These are phyloP conservation scores for Patella ulyssiponensis DNA, from an alignment of 2,888 invertebrate species.

Conservation along the genomic window DNA sequence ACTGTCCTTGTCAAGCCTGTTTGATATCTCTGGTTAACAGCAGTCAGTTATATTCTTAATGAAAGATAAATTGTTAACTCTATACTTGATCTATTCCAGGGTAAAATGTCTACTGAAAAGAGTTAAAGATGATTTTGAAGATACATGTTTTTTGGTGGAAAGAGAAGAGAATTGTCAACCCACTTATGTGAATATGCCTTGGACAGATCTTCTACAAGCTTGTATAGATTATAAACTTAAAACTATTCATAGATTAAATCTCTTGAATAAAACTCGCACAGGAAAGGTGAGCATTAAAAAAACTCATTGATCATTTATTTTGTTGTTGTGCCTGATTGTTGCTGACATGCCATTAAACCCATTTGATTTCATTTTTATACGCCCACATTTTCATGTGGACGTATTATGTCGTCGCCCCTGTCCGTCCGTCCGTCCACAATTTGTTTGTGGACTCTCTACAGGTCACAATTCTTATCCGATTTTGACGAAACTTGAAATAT, in stretches of 20 bases:
- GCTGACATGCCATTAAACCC: too few relatives aligned
- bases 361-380: too few relatives aligned
- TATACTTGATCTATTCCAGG: slow-evolving; percentile 34
- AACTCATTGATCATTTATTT: too few relatives aligned
- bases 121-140: slow-evolving; percentile 53
- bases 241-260: slow-evolving; percentile 10
- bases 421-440: too few relatives aligned
- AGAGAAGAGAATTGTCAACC: slow-evolving; percentile 55
- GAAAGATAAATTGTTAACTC: not conserved
- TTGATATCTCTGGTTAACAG: not conserved
- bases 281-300: too few relatives aligned
- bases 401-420: too few relatives aligned
- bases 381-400: too few relatives aligned
- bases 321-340: too few relatives aligned
- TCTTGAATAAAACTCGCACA: too few relatives aligned
- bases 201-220: slow-evolving; percentile 60
- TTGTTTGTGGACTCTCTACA: too few relatives aligned
- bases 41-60: not conserved
- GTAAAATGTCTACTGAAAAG: slow-evolving; percentile 46
- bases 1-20: not conserved
- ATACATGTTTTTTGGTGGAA: slow-evolving; percentile 54
- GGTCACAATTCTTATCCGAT: too few relatives aligned
- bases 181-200: slow-evolving; percentile 58
- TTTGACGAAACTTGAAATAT: too few relatives aligned
- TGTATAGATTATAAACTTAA: slow-evolving; percentile 58